Conservation (phyloP, 2,888 invertebrate species). For the Diarsia brunnea region DNA sequence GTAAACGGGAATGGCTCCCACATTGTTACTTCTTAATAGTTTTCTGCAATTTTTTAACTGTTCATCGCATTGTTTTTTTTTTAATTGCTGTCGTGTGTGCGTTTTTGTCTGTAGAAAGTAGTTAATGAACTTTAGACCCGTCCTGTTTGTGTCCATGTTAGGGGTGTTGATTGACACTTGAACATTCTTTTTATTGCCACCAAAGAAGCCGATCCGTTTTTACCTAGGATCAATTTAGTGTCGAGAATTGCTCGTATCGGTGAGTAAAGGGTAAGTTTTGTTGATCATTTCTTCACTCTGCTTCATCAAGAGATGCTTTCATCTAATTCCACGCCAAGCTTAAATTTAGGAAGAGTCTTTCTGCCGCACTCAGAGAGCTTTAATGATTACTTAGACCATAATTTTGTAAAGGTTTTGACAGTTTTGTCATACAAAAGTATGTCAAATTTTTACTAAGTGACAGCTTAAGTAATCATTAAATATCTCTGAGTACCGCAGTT, state of each 20-base stretch:
- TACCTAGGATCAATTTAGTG: not conserved
- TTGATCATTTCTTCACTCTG: not conserved
- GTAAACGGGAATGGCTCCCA: constrained; percentile 43
- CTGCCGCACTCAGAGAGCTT: no score
- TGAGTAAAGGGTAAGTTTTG: not conserved
- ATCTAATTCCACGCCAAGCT: not conserved
- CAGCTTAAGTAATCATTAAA: no score
- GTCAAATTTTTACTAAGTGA: no score
- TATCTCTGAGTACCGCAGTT: no score
- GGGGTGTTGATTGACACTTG: constrained; percentile 2
- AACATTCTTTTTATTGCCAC: not conserved
- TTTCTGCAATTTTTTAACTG: constrained; percentile 24
- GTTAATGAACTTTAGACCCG: not conserved
- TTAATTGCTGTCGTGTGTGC: constrained; percentile 12
- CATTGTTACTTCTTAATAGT: constrained; percentile 37
- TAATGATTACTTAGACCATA: no score
- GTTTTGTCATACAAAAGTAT: no score
- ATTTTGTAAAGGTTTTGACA: no score
- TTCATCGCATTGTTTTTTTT: constrained; percentile 26
- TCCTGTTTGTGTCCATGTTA: not conserved
- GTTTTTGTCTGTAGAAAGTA: constrained; percentile 27
- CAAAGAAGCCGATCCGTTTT: not conserved
- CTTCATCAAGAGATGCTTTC: not conserved
- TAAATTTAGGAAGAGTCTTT: not conserved
- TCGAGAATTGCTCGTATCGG: not conserved